These are phyloP conservation scores for Thamnophis elegans DNA, from an alignment of 2,797 vertebrate genomes.

Conservation along the genomic window DNA sequence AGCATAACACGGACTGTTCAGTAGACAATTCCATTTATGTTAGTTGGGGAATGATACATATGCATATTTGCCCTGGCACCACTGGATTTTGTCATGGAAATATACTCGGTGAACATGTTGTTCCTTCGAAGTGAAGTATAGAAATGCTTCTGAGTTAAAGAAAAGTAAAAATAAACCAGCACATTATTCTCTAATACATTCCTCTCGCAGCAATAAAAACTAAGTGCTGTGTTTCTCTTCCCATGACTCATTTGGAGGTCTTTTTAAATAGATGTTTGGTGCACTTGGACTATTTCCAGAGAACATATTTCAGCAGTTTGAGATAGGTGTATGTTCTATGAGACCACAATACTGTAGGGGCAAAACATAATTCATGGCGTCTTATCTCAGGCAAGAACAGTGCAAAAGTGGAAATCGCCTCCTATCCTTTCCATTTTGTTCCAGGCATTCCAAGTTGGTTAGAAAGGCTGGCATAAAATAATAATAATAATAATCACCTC, in stretches of 20 bases:
- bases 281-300: constrained; percentile 55
- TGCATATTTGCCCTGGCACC: not conserved
- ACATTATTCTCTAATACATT: constrained; percentile 10
- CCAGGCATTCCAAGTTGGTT: not conserved
- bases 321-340: constrained; percentile 32
- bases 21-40: not conserved
- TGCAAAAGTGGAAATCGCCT: constrained; percentile 43
- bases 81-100: not conserved
- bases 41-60: not conserved
- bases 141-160: not conserved
- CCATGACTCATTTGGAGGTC: constrained; percentile 38
- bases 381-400: constrained; percentile 47
- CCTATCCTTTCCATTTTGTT: constrained; percentile 14
- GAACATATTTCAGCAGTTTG: constrained; percentile 44
- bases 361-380: constrained; percentile 45
- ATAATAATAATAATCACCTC: constrained; percentile 24
- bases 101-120: not conserved
- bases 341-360: constrained; percentile 47
- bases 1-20: not conserved
- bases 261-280: constrained; percentile 58
- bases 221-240: constrained; percentile 41
- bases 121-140: not conserved
- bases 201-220: constrained; percentile 41
- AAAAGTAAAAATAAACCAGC: not conserved
- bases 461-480: constrained; percentile 32